Conservation (phyloP, 1,140 invertebrate species). For the Mycetomoellerius zeteki region DNA sequence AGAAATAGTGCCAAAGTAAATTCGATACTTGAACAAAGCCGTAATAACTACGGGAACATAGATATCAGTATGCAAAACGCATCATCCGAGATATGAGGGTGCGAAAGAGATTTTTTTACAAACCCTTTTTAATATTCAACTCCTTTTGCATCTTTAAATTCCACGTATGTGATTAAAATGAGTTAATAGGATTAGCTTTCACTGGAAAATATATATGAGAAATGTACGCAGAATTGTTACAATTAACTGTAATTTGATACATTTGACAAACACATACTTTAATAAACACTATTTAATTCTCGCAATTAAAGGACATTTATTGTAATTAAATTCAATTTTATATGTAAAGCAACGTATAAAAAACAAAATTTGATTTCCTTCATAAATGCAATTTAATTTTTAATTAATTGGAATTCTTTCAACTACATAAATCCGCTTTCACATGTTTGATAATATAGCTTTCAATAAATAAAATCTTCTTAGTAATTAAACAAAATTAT, state of each 20-base stretch:
- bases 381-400: constrained; percentile 25
- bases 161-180: constrained; percentile 6
- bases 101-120: constrained; percentile 15
- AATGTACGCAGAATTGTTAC: constrained; percentile 20
- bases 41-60: constrained; percentile 36
- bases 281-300: constrained; percentile 28
- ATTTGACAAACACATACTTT: constrained; percentile 9
- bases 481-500: background rate
- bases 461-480: constrained; percentile 1
- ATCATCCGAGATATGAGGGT: constrained; percentile 20
- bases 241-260: constrained; percentile 37
- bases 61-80: constrained; percentile 43
- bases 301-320: constrained; percentile 13
- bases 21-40: constrained; percentile 40
- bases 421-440: background rate
- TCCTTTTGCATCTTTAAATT: constrained; percentile 25
- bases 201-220: background rate
- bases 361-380: background rate
- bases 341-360: background rate
- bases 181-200: constrained; percentile 22
- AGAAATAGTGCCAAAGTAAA: constrained; percentile 21
- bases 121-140: constrained; percentile 39
- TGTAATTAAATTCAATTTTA: constrained; percentile 14
- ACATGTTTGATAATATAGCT: background rate
- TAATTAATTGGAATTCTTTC: constrained; percentile 12